Evolutionary conservation across 2,888 invertebrate species (phyloP), one percentile per base, ranked within the genome.

Genomic region (Enchytraeus crypticus): DNA sequence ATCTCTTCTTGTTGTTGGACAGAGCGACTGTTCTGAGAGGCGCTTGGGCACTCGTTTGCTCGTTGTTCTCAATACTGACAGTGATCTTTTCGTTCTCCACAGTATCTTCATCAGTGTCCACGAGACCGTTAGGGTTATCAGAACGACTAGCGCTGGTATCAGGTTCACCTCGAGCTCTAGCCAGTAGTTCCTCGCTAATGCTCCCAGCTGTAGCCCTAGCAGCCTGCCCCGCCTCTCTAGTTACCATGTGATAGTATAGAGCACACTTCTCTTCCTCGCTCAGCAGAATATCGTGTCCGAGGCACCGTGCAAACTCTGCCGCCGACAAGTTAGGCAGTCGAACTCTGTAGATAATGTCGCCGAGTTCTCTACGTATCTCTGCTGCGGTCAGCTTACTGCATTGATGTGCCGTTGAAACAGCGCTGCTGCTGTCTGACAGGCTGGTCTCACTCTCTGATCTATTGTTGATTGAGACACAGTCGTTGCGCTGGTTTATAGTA

Each of bases 301-400:
- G 60, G 26, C 30, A 34, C 33, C 46, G 58, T 32, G 64, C 64
- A 58, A 64, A 64, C 45, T 64, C 62, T 11, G 30, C 32, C 14
- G 53, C 47, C 33, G 53, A 64, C 70, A 73, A 70, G 1, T 68
- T 64, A 0, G 73, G 71, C 60, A 72, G 73, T 49, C 73, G 64
- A 18, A 74, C 67, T 8, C 66, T 49, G 60, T 70, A 73, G n/a
- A 74, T 51, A 18, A 71, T 56, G 5, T 68, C 61, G 3, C 72
- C 73, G n/a, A 74, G 62, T 30, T 68, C 69, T 3, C 63, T 58
- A 18, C 73, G 58, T n/a, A 67, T 62, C 61, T 72, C 71, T 23
- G 43, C 64, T 51, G 69, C 72, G 5, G 66, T 69, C n/a, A 58
- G 55, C 26, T 62, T 65, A 27, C 70, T 45, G 8, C 66, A 67